phyloP scores from a whole-genome alignment of 2,797 vertebrate genomes.

The Diceros bicornis region DNA sequence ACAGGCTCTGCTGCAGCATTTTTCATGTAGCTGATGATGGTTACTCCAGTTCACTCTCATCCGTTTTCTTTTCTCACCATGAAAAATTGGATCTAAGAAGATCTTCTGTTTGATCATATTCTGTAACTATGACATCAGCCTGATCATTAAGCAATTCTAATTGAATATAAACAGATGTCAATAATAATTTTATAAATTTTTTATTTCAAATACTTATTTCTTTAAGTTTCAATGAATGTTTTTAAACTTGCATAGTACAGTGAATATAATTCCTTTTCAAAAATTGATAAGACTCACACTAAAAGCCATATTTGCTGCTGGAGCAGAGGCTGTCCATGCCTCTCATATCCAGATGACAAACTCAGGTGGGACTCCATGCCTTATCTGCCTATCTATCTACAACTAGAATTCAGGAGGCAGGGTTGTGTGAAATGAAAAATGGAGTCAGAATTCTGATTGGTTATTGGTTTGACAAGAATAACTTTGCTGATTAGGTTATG shows the following conservation, averaged over 20 bases:
- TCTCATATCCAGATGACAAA: neutral
- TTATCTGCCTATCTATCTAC: neutral
- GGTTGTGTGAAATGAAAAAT: conserved; percentile 64
- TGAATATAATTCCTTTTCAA: neutral
- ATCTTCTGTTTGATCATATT: neutral
- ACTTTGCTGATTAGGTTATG: conserved; percentile 14
- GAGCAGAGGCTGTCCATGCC: neutral
- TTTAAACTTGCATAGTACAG: neutral
- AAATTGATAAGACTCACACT: neutral
- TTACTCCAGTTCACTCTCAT: neutral
- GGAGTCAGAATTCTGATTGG: conserved; percentile 30
- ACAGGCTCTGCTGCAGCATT: neutral
- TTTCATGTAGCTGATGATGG: neutral
- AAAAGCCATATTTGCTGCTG: neutral
- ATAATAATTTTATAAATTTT: conserved; percentile 57
- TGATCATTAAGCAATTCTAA: conserved; percentile 3
- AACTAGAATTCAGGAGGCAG: conserved; percentile 21
- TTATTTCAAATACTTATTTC: neutral
- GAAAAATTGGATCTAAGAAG: neutral
- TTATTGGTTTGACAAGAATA: conserved; percentile 7
- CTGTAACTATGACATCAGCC: neutral
- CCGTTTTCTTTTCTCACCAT: neutral
- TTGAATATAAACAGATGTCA: conserved; percentile 15
- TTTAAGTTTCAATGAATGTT: neutral
- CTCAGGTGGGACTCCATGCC: neutral